Conservation (phyloP, 2,797 vertebrate genomes). For the Ctenopoma kingsleyae region DNA sequence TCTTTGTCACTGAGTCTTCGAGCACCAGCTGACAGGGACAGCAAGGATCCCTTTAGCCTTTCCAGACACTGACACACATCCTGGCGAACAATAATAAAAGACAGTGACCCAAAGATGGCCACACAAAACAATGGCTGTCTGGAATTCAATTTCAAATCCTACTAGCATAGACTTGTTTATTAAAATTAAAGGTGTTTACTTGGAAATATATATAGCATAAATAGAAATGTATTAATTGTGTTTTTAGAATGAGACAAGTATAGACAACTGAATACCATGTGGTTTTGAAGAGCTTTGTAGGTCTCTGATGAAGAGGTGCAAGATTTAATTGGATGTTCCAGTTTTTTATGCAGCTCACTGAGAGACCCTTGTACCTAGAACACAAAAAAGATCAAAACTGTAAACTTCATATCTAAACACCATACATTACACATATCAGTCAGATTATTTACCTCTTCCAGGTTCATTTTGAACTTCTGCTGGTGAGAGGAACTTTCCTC, state of each 20-base stretch:
- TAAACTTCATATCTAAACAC: background rate
- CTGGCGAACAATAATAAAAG: conserved; percentile 72
- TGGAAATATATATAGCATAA: background rate
- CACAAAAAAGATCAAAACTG: conserved; percentile 6
- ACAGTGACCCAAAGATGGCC: conserved; percentile 7
- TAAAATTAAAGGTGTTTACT: background rate
- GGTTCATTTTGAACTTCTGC: conserved; percentile 88
- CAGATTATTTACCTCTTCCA: conserved; percentile 85
- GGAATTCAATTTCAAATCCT: background rate
- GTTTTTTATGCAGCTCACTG: conserved; percentile 82
- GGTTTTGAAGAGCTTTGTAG: conserved; percentile 89
- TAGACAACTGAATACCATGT: conserved; percentile 82
- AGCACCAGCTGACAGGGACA: conserved; percentile 84
- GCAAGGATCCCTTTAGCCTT: conserved; percentile 83
- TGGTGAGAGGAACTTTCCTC: conserved; percentile 88
- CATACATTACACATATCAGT: background rate
- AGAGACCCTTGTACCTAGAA: conserved; percentile 86
- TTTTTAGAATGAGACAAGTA: background rate
- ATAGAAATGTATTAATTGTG: background rate
- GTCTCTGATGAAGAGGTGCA: conserved; percentile 92
- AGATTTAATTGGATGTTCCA: conserved; percentile 84
- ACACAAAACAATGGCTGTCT: background rate
- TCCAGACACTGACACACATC: conserved; percentile 91
- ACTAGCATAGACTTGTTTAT: background rate
- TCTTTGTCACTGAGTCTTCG: conserved; percentile 86